Base-by-base conservation (phyloP, 2,113 vertebrate genomes). In the Cryptotis parvus region DNA sequence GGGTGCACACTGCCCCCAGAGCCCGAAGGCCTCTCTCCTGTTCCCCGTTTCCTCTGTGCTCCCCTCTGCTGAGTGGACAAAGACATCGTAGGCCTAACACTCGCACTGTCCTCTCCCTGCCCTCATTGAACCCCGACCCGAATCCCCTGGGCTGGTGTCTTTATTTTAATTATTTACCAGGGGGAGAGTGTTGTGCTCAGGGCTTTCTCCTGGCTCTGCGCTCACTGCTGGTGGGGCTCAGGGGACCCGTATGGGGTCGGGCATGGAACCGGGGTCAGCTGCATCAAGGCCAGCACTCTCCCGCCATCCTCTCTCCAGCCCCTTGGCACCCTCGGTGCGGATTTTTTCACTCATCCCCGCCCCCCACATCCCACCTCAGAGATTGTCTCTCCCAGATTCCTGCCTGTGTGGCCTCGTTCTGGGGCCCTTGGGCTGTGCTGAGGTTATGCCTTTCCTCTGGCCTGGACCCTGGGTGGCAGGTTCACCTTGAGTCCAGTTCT, bases 311-410 rank as follows among this genome's bases (percentile, higher is more conserved):
- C 37, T 1, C 22, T 79, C 31, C 16, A 27, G 14, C 58, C n/a
- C 45, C 9, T 0, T 2, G 6, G 41, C 68, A 37, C 27, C 49
- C 29, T n/a, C 2, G 0, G 58, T 29, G 29, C 18, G 61, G 35
- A 93, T 16, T 65, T 61, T 43, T 15, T 1, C 10, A 0, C 1
- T 22, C 26, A 31, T 11, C 43, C 33, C 43, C 43, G 43, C 43
- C 43, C 43, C 6, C 43, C 43, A 45, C 6, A 6, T 11, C 11
- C 52, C 1, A 15, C 52, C 52, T 18, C 16, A 18, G 14, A 55
- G 52, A 45, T 6, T 11, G 11, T 11, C 52, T 16, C 49, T 20
- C 52, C 52, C 52, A 55, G 52, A 18, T 55, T 20, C 52, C 52
- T 18, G 20, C 52, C 52, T 55, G 11, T 45, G 6, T 45, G 43